Evolutionary conservation across 1,140 invertebrate species (phyloP).

Genomic region (Tetraneura akinire): DNA sequence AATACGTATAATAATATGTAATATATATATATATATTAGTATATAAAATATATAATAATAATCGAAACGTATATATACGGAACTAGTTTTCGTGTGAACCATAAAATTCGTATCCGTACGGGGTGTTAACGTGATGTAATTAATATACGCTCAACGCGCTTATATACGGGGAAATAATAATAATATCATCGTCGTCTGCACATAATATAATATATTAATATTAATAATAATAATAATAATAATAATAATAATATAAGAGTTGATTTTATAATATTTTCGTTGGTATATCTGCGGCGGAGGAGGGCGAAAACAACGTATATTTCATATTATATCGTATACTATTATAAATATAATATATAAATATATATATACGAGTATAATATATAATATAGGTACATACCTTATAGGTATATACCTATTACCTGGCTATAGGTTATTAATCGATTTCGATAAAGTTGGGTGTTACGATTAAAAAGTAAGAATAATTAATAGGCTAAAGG

Average conservation of each 20-base stretch:
- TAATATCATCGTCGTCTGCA: background rate
- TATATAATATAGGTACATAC: too few relatives aligned
- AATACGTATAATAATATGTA: too few relatives aligned
- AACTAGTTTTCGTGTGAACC: constrained; percentile 52
- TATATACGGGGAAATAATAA: background rate
- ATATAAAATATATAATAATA: background rate
- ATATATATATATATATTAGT: too few relatives aligned
- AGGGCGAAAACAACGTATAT: constrained; percentile 1
- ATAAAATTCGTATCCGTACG: constrained; percentile 13
- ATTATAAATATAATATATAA: too few relatives aligned
- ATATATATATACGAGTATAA: too few relatives aligned
- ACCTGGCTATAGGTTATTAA: constrained; percentile 41
- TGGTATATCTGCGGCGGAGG: background rate
- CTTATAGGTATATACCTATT: background rate
- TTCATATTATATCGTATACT: too few relatives aligned
- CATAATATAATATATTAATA: too few relatives aligned
- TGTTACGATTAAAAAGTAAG: constrained; percentile 50
- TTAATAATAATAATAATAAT: too few relatives aligned
- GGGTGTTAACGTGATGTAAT: constrained; percentile 50
- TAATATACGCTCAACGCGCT: constrained; percentile 24
- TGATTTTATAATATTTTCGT: too few relatives aligned
- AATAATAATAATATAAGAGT: background rate
- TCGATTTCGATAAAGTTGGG: constrained; percentile 49
- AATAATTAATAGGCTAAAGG: constrained; percentile 51
- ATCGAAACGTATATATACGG: constrained; percentile 20